Percentiles rank a stretch among this genome's conserved stretches.
Evolutionary conservation across 2,113 vertebrate species (phyloP).

Genomic region (Megaceryle maxima): DNA sequence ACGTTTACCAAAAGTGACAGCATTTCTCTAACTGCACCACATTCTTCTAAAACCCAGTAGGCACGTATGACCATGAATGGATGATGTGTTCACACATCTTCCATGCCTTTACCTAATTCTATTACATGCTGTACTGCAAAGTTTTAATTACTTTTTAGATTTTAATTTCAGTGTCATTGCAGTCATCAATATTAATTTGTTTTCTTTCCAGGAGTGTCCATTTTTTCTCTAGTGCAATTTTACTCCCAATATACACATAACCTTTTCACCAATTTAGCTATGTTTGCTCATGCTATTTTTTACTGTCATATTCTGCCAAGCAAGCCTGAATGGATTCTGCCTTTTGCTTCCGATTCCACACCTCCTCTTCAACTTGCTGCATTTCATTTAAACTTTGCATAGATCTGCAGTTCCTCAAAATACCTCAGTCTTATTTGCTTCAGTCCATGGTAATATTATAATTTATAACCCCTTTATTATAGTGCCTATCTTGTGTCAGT

Average conservation of each 20-base stretch:
- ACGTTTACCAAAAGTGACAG: neutral
- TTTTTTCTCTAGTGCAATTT: neutral
- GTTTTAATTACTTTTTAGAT: neutral
- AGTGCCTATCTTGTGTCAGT: neutral
- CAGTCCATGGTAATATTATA: neutral
- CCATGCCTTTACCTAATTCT: neutral
- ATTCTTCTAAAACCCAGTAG: neutral
- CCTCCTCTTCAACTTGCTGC: neutral
- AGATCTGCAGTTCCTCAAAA: constrained; percentile 8
- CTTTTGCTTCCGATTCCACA: neutral
- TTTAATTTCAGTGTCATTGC: neutral
- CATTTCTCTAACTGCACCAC: neutral
- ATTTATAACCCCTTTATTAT: neutral
- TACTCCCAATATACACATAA: neutral
- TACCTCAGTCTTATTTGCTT: neutral
- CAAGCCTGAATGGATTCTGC: neutral
- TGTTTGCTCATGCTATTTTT: constrained; percentile 6
- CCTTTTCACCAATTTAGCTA: neutral
- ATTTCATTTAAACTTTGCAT: constrained; percentile 20
- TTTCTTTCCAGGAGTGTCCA: neutral
- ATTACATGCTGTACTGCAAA: neutral
- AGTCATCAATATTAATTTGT: neutral
- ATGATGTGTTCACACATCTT: neutral
- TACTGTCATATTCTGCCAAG: neutral
- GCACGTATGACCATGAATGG: neutral